Conservation (phyloP, 2,888 invertebrate genomes). For the Entomobrya multifasciata region DNA sequence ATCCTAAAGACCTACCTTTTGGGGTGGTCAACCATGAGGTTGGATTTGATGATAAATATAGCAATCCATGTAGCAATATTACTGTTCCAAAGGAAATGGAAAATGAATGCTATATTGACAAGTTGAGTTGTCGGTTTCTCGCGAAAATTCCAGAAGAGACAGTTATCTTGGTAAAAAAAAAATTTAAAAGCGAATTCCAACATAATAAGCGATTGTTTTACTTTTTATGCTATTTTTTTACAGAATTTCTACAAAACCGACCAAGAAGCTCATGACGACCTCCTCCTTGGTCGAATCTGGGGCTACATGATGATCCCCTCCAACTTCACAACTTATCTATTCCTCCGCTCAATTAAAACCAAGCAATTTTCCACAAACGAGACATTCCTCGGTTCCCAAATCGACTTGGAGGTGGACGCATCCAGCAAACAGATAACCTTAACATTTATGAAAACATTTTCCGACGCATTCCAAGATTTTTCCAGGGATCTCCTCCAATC, state of each 20-base stretch:
- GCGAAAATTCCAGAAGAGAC: constrained; percentile 55
- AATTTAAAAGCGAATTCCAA: too few species aligned
- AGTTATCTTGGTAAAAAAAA: constrained; percentile 1
- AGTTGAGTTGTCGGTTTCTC: constrained; percentile 68
- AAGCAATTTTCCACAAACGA: constrained; percentile 41
- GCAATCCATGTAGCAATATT: not conserved
- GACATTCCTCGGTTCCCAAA: constrained; percentile 58
- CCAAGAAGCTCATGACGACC: constrained; percentile 47
- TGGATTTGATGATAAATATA: not conserved
- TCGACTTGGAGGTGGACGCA: constrained; percentile 68
- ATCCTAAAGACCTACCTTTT: constrained; percentile 64
- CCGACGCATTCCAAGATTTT: constrained; percentile 61
- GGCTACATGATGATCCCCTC: constrained; percentile 67
- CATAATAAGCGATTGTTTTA: too few species aligned
- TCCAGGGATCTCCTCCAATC: constrained; percentile 38
- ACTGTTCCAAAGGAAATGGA: not conserved
- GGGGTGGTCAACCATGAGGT: constrained; percentile 72
- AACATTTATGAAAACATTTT: constrained; percentile 36
- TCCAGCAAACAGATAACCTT: constrained; percentile 65
- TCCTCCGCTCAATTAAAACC: constrained; percentile 12
- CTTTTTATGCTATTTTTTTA: too few species aligned
- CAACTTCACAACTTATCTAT: constrained; percentile 50
- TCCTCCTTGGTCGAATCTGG: constrained; percentile 59
- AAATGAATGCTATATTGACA: constrained; percentile 41
- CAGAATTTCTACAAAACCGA: constrained; percentile 43